Evolutionary conservation across 2,113 vertebrate species (phyloP), one percentile per base, ranked within the genome.

Genomic region (Rhea pennata): DNA sequence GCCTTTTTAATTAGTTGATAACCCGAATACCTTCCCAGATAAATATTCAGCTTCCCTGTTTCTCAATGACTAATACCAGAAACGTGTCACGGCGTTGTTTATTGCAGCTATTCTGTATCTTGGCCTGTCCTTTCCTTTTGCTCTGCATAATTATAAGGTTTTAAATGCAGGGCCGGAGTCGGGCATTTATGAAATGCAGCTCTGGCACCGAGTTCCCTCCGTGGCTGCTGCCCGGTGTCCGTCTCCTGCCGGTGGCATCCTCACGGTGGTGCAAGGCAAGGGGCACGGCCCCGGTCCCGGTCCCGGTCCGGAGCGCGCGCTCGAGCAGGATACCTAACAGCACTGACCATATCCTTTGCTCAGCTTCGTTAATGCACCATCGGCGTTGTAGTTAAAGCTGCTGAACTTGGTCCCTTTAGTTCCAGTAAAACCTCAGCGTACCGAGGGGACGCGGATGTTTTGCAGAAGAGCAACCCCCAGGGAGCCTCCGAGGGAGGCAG

Each of bases 1-100:
- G 67, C 39, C 22, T 36, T 77, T 88, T 65, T 95, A 96, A 97
- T 96, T 94, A 97, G 96, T 21, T 3, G 73, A 39, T 12, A 82
- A 51, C 88, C 82, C 1, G 3, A 54, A 42, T 84, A 76, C 88
- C 83, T 80, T 53, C 88, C 65, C 83, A 86, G 94, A 95, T 95
- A 91, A 46, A 95, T 84, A 81, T 84, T 65, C 95, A 3, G 1
- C 66, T 16, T 89, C 83, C 94, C 72, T 5, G 12, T 74, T 39
- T 6, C 8, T 36, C 61, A 10, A 16, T 89, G 91, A 95, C 80
- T 85, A 95, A 96, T 46, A 21, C 53, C 81, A 17, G 26, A 31
- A 61, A 73, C 33, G 6, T 1, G 39, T 67, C 94, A 48, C 74
- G 8, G 84, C 44, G 58, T 71, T 51, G 59, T 90, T 90, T 87